Evolutionary conservation across 2,113 vertebrate genomes (phyloP).

Genomic region (Oxygymnocypris stewartii): DNA sequence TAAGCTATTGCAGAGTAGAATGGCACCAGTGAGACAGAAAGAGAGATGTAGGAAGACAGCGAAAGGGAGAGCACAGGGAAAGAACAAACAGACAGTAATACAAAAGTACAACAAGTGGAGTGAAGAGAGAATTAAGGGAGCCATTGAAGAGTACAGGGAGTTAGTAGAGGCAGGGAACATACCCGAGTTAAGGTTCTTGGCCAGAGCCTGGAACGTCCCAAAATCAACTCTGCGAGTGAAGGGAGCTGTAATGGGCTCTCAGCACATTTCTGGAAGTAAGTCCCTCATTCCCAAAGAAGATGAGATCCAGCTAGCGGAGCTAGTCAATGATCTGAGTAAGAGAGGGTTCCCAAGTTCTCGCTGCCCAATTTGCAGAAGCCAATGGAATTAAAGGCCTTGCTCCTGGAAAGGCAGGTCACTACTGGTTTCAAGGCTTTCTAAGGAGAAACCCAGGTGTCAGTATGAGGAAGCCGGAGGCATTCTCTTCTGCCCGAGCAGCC

Average conservation of each 20-base stretch:
- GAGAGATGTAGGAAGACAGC: background rate
- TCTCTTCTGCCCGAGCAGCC: too few relatives aligned
- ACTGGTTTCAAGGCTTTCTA: background rate
- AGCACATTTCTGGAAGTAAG: background rate
- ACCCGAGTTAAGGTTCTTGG: too few relatives aligned
- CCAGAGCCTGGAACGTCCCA: background rate
- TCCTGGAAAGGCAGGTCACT: background rate
- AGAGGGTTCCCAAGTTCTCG: background rate
- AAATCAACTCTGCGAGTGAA: background rate
- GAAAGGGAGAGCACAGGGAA: background rate
- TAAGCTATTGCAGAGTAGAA: background rate
- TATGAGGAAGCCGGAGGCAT: background rate
- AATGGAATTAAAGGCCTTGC: background rate
- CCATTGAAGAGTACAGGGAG: background rate
- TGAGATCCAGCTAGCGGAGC: background rate
- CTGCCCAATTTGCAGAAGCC: background rate
- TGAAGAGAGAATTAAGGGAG: background rate
- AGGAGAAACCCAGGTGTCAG: background rate
- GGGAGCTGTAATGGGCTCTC: background rate
- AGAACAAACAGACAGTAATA: background rate
- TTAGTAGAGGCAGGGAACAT: too few relatives aligned
- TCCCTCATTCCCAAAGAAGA: background rate
- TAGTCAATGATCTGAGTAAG: background rate
- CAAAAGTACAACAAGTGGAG: background rate
- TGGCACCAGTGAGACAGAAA: background rate